Percentiles rank a stretch among this genome's conserved stretches.
phyloP scores from a whole-genome alignment of 2,113 vertebrate species.

The Nicator chloris region DNA sequence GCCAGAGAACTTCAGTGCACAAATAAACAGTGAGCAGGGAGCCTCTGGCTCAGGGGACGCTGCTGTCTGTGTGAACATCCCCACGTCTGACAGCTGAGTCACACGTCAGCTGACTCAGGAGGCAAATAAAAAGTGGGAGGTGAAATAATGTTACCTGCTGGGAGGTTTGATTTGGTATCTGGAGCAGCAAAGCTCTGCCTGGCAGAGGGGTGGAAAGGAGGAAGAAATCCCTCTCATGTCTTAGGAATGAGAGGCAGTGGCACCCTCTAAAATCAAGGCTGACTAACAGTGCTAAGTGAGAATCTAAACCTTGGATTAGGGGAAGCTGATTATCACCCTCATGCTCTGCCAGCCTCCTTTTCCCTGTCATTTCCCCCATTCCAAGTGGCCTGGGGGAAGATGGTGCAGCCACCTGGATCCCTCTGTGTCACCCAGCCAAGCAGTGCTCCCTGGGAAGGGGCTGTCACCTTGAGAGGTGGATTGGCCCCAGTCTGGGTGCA shows the following conservation, averaged over 20 bases:
- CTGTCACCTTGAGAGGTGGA: background rate
- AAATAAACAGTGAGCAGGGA: constrained; percentile 7
- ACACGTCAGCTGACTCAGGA: background rate
- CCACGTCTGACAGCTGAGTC: constrained; percentile 45
- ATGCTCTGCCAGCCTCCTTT: background rate
- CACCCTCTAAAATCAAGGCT: background rate
- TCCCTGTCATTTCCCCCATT: background rate
- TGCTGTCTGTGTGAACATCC: constrained; percentile 33
- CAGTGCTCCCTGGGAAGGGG: background rate
- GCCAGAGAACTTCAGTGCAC: background rate
- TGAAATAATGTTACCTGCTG: constrained; percentile 19
- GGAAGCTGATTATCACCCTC: background rate
- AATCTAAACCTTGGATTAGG: background rate
- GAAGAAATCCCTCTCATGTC: background rate
- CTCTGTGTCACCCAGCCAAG: background rate
- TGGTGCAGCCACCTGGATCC: background rate
- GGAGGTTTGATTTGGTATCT: background rate
- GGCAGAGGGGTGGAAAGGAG: background rate
- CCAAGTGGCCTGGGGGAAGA: background rate
- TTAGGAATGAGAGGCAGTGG: background rate
- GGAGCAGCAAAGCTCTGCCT: background rate
- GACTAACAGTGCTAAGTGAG: background rate
- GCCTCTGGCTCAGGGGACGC: background rate
- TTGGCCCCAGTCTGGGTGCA: background rate
- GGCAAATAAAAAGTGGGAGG: constrained; percentile 42